Evolutionary conservation across 2,888 invertebrate species (phyloP).

Genomic region (Leptarthrus brevirostris): DNA sequence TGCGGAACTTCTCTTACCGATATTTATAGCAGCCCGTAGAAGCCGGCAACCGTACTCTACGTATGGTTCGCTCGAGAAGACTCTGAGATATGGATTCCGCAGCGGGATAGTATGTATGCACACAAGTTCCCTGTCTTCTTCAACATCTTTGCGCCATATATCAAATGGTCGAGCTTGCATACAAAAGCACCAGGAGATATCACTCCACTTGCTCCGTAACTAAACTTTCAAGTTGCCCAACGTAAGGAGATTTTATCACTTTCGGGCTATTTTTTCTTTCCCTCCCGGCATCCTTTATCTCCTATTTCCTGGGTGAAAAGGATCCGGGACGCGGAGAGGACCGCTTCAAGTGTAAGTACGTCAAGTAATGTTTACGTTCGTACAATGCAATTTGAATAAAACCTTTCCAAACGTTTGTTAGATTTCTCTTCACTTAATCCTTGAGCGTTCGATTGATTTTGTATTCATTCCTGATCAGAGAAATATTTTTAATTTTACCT

Average conservation of each 20-base stretch:
- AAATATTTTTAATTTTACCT: conserved; percentile 25
- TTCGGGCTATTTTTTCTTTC: conserved; percentile 27
- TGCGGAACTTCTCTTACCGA: conserved; percentile 44
- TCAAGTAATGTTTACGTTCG: conserved; percentile 39
- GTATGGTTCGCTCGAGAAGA: conserved; percentile 10
- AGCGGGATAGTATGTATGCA: conserved; percentile 35
- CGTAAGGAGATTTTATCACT: conserved; percentile 46
- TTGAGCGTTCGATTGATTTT: conserved; percentile 26
- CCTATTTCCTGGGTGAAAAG: conserved; percentile 36
- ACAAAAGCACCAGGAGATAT: conserved; percentile 45
- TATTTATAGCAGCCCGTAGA: conserved; percentile 37
- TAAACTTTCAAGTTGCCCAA: conserved; percentile 31
- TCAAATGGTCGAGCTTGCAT: conserved; percentile 45
- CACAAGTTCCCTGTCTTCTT: conserved; percentile 29
- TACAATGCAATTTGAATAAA: conserved; percentile 40
- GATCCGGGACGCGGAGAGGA: conserved; percentile 11
- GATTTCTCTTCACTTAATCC: conserved; percentile 30
- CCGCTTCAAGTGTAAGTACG: conserved; percentile 39
- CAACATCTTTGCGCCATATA: conserved; percentile 37
- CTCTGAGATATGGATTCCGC: conserved; percentile 38
- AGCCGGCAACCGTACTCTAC: background rate
- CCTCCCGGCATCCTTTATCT: conserved; percentile 31
- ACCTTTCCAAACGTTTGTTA: conserved; percentile 6
- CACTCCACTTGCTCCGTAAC: conserved; percentile 31
- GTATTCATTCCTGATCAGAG: conserved; percentile 15